These are phyloP conservation scores for Nothocercus nigrocapillus DNA, from an alignment of 2,113 vertebrate genomes.

Conservation along the genomic window DNA sequence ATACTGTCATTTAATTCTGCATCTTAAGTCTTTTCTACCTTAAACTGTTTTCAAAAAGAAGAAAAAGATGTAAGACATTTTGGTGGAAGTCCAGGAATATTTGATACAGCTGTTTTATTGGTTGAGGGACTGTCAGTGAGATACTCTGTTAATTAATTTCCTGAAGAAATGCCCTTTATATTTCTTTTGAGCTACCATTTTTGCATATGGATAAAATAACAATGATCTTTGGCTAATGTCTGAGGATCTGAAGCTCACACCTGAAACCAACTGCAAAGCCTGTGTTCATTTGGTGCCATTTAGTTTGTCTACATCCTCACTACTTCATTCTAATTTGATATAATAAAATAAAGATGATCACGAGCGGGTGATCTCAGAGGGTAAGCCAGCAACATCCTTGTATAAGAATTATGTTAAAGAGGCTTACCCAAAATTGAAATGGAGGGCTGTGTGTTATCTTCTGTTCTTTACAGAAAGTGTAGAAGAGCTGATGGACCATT, in stretches of 20 bases:
- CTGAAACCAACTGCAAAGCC: background rate
- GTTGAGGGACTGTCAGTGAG: background rate
- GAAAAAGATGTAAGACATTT: background rate
- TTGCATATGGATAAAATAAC: background rate
- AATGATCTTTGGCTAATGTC: background rate
- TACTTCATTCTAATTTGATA: background rate
- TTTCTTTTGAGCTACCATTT: background rate
- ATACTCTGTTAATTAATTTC: background rate
- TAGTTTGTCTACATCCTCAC: background rate
- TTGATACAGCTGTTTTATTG: background rate
- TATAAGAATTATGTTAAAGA: conserved; percentile 54
- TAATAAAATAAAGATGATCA: conserved; percentile 14
- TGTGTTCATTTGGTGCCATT: background rate
- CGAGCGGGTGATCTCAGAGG: conserved; percentile 29
- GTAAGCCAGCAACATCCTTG: conserved; percentile 65
- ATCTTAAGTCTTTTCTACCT: background rate
- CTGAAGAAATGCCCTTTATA: background rate
- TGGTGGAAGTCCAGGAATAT: background rate
- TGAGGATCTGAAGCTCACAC: background rate
- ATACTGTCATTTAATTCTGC: background rate
- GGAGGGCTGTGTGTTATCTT: conserved; percentile 58
- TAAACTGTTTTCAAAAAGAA: background rate
- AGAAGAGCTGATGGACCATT: conserved; percentile 46
- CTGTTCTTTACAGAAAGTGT: conserved; percentile 61
- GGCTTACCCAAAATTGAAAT: conserved; percentile 64